Percentiles rank a stretch among this genome's conserved stretches.
phyloP scores from a whole-genome alignment of 2,888 invertebrate species.

The Ectemnius cavifrons region DNA sequence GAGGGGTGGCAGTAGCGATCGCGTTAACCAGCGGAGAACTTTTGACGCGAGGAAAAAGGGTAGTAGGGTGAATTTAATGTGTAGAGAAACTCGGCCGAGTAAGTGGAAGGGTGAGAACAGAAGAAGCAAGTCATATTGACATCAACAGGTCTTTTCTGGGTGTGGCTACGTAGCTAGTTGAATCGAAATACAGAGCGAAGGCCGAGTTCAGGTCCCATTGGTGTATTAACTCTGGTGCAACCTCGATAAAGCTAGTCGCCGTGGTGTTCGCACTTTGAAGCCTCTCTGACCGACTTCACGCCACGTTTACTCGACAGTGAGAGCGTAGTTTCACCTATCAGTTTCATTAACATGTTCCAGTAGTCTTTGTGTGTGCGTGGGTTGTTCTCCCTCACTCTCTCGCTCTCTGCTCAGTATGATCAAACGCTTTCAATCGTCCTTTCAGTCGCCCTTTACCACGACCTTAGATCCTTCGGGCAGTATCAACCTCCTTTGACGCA shows the following conservation, averaged over 20 bases:
- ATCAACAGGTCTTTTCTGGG: constrained; percentile 54
- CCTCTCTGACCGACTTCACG: constrained; percentile 55
- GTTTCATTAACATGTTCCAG: constrained; percentile 48
- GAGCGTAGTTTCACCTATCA: constrained; percentile 45
- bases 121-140: constrained; percentile 35
- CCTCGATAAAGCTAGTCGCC: constrained; percentile 44
- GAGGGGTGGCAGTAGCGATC: not conserved
- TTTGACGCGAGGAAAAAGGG: not conserved
- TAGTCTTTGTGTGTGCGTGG: constrained; percentile 12
- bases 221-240: constrained; percentile 44
- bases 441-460: no score
- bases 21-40: not conserved
- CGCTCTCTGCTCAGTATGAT: no score
- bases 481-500: no score
- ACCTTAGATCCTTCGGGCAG: no score
- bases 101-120: not conserved
- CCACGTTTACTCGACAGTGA: constrained; percentile 43
- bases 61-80: constrained; percentile 6
- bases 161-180: constrained; percentile 25
- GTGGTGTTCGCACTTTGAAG: constrained; percentile 53
- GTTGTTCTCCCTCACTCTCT: no score
- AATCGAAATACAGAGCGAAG: constrained; percentile 47
- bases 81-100: constrained; percentile 5
- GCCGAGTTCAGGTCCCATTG: constrained; percentile 40
- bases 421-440: no score